phyloP scores from a whole-genome alignment of 2,888 invertebrate species.

The Eupithecia tripunctaria region DNA sequence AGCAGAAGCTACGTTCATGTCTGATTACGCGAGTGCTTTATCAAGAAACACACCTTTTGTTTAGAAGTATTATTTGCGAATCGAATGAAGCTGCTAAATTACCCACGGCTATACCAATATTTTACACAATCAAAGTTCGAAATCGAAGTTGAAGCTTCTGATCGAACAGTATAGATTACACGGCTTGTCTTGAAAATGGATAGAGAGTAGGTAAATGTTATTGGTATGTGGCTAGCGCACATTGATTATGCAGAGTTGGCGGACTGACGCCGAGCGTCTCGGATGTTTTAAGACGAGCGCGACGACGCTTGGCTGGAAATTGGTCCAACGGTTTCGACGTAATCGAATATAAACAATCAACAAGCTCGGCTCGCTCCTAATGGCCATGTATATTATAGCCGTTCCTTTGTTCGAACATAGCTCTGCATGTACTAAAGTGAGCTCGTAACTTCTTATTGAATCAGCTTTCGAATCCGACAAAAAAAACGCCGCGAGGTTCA shows the following conservation, averaged over 20 bases:
- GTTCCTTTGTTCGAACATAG: constrained; percentile 52
- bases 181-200: constrained; percentile 23
- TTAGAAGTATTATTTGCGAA: background rate
- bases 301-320: constrained; percentile 50
- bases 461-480: constrained; percentile 67
- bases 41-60: background rate
- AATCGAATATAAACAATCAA: constrained; percentile 69
- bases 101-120: background rate
- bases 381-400: constrained; percentile 47
- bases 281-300: constrained; percentile 54
- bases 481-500: constrained; percentile 68
- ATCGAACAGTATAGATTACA: constrained; percentile 7
- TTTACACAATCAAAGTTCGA: background rate
- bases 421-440: constrained; percentile 56
- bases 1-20: constrained; percentile 28
- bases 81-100: background rate
- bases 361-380: constrained; percentile 51
- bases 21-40: constrained; percentile 9
- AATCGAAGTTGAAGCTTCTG: constrained; percentile 2
- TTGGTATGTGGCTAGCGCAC: constrained; percentile 47
- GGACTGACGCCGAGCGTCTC: constrained; percentile 43
- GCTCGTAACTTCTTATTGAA: constrained; percentile 73
- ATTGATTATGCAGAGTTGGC: constrained; percentile 57
- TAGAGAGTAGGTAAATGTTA: constrained; percentile 44
- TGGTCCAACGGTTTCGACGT: constrained; percentile 58